Evolutionary conservation across 2,113 vertebrate species (phyloP).

Genomic region (Ellobius talpinus): DNA sequence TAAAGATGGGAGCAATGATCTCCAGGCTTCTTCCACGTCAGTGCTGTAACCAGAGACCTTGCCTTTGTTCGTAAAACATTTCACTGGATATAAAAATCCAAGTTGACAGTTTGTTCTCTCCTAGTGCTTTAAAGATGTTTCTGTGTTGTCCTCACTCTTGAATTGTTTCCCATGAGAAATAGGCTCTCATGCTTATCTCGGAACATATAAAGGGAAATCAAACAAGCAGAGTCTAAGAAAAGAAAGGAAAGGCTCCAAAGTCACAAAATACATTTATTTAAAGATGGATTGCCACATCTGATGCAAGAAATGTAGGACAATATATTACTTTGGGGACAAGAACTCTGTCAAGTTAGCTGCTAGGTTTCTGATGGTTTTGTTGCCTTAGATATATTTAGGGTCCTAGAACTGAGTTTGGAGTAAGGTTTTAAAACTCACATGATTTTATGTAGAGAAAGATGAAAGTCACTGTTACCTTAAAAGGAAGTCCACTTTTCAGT

Average conservation of each 20-base stretch:
- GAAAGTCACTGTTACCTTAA: not conserved
- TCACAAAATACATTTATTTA: constrained; percentile 67
- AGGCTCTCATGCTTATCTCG: constrained; percentile 48
- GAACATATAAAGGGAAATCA: constrained; percentile 63
- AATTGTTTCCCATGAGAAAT: constrained; percentile 69
- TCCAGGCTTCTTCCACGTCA: not conserved
- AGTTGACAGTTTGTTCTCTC: constrained; percentile 48
- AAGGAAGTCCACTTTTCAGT: constrained; percentile 5
- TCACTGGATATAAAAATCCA: constrained; percentile 63
- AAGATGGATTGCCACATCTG: constrained; percentile 62
- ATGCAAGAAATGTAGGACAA: constrained; percentile 27
- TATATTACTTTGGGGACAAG: constrained; percentile 34
- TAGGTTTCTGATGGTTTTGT: constrained; percentile 26
- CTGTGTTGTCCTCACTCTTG: not conserved
- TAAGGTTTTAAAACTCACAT: constrained; percentile 37
- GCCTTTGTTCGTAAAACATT: constrained; percentile 55
- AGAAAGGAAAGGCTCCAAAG: constrained; percentile 49
- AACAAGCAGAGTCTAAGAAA: constrained; percentile 35
- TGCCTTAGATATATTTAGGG: constrained; percentile 29
- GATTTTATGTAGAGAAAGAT: not conserved
- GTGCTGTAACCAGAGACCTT: not conserved
- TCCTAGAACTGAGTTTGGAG: not conserved
- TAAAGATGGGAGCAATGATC: not conserved
- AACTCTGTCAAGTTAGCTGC: constrained; percentile 38
- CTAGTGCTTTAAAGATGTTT: constrained; percentile 26